A percentile compares a stretch with the other conserved stretches of the same genome.
phyloP scores from a whole-genome alignment of 2,113 vertebrate genomes.

The Alaudala cheleensis region DNA sequence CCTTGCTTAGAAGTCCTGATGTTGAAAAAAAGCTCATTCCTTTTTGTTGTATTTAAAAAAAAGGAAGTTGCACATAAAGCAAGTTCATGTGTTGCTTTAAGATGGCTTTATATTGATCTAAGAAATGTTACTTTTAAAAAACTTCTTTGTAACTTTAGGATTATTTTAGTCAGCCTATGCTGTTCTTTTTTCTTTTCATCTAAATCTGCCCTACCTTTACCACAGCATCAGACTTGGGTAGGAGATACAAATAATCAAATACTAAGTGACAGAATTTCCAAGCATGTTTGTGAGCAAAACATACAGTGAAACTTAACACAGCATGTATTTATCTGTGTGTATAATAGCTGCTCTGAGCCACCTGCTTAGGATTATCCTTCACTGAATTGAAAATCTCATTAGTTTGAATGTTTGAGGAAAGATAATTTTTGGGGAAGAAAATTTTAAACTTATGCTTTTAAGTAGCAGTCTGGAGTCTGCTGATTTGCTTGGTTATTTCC shows the following conservation, averaged over 20 bases:
- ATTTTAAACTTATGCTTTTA: background rate
- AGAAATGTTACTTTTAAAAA: background rate
- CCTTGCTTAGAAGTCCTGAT: background rate
- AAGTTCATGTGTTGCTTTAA: background rate
- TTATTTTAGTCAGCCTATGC: background rate
- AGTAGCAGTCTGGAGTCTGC: background rate
- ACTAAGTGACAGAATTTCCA: background rate
- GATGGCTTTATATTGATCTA: background rate
- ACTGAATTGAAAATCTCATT: background rate
- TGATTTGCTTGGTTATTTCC: background rate
- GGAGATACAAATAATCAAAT: background rate
- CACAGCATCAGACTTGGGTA: background rate
- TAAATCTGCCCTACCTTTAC: background rate
- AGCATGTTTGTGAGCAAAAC: background rate
- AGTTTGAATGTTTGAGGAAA: background rate
- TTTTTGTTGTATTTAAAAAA: background rate
- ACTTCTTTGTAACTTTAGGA: background rate
- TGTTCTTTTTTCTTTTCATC: background rate
- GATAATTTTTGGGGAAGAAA: background rate
- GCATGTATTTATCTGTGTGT: background rate
- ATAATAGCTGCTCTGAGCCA: background rate
- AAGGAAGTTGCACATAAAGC: background rate
- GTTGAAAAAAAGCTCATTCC: background rate
- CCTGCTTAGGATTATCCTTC: background rate
- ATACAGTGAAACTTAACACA: background rate